phyloP scores from a whole-genome alignment of 2,113 vertebrate genomes.

The Tetrax tetrax region DNA sequence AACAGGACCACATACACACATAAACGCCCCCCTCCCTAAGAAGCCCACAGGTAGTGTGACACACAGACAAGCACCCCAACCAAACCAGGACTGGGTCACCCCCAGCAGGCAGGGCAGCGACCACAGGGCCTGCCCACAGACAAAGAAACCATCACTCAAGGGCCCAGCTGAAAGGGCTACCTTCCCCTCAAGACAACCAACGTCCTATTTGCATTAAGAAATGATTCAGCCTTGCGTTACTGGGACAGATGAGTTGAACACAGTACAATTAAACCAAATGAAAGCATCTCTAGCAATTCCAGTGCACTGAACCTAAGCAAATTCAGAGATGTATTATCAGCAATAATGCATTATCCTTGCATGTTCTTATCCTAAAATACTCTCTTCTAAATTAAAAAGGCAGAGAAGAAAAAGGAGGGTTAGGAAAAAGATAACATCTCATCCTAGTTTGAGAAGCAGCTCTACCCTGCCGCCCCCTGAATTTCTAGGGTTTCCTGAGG shows the following conservation, averaged over 20 bases:
- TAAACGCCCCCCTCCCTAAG: background rate
- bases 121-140: background rate
- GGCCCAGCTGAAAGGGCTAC: background rate
- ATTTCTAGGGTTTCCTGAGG: background rate
- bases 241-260: background rate
- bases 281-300: background rate
- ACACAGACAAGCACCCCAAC: background rate
- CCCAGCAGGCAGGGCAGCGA: background rate
- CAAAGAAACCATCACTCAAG: background rate
- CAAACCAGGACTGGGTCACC: accelerated
- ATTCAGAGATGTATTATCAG: background rate
- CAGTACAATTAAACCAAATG: background rate
- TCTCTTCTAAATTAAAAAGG: background rate
- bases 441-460: background rate
- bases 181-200: background rate
- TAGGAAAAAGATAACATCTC: background rate
- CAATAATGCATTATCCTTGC: accelerated
- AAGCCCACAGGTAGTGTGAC: background rate
- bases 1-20: background rate
- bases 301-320: background rate
- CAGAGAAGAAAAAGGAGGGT: background rate
- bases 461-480: background rate
- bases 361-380: background rate
- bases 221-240: background rate
- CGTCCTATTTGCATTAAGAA: background rate